Evolutionary conservation across 2,113 vertebrate genomes (phyloP).

Genomic region (Zootoca vivipara): DNA sequence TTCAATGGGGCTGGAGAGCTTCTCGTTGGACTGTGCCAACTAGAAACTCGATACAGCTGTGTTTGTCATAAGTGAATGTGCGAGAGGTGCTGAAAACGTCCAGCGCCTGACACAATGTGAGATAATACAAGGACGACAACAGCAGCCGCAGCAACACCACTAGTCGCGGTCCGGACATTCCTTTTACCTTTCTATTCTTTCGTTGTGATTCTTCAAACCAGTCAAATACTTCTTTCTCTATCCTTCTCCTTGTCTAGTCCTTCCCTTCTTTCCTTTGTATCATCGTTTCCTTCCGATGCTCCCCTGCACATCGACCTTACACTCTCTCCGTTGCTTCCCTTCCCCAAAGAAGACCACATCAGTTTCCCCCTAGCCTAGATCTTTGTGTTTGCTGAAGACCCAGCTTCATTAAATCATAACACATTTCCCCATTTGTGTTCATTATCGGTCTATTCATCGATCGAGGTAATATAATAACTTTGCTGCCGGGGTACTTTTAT

Average conservation of each 20-base stretch:
- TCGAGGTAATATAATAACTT: not conserved
- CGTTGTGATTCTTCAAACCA: no score
- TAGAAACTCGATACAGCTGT: not conserved
- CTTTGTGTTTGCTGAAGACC: not conserved
- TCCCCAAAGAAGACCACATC: slow-evolving; percentile 44
- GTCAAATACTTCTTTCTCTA: not conserved
- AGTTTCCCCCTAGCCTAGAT: not conserved
- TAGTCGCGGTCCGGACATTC: not conserved
- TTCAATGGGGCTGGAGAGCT: not conserved
- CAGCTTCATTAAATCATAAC: slow-evolving; percentile 24
- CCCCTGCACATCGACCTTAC: not conserved
- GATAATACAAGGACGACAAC: not conserved
- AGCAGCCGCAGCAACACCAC: not conserved
- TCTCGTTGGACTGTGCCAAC: not conserved
- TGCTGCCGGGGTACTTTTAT: not conserved
- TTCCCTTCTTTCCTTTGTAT: not conserved
- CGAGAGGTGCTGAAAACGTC: not conserved
- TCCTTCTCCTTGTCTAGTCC: not conserved
- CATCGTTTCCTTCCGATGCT: not conserved
- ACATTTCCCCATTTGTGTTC: slow-evolving; percentile 14
- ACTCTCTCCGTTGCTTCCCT: no score
- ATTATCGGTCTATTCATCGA: slow-evolving; percentile 24
- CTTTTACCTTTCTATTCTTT: not conserved
- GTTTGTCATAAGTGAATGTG: not conserved
- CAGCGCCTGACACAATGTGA: not conserved